A percentile compares a stretch with the other conserved stretches of the same genome.
These are phyloP conservation scores for Polyommatus icarus DNA, from an alignment of 2,888 invertebrate genomes.

Conservation along the genomic window DNA sequence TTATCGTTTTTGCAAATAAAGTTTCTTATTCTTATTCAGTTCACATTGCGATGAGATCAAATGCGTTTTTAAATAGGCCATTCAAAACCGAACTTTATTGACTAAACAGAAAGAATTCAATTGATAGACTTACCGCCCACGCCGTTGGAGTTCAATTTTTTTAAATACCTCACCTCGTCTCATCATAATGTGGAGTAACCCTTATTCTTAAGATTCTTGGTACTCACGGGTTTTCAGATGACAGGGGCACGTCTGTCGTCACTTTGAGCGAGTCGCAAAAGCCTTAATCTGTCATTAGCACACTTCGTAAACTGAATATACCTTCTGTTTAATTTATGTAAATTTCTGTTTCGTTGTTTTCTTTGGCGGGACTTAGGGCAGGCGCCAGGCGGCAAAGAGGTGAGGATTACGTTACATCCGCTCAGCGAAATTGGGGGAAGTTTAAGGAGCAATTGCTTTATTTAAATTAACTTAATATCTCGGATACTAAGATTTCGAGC, in stretches of 20 bases:
- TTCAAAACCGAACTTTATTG: no score
- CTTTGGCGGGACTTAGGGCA: conserved; percentile 58
- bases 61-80: no score
- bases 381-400: conserved; percentile 45
- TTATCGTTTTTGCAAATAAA: no score
- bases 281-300: conserved; percentile 55
- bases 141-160: no score
- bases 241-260: conserved; percentile 42
- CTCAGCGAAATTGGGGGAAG: conserved; percentile 46
- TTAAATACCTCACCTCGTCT: no score
- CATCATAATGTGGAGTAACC: no score
- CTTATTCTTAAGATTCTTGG: not conserved
- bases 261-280: conserved; percentile 60
- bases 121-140: no score
- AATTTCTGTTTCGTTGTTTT: conserved; percentile 73
- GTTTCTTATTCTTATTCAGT: no score
- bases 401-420: conserved; percentile 45
- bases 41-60: no score
- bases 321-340: conserved; percentile 68
- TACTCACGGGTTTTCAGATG: conserved; percentile 33
- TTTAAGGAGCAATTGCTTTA: conserved; percentile 36
- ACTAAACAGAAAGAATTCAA: no score
- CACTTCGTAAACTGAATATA: conserved; percentile 64
- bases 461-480: conserved; percentile 36
- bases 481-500: conserved; percentile 35